Evolutionary conservation across 2,888 invertebrate genomes (phyloP), one percentile per base, ranked within the genome.

Genomic region (Mamestra brassicae): DNA sequence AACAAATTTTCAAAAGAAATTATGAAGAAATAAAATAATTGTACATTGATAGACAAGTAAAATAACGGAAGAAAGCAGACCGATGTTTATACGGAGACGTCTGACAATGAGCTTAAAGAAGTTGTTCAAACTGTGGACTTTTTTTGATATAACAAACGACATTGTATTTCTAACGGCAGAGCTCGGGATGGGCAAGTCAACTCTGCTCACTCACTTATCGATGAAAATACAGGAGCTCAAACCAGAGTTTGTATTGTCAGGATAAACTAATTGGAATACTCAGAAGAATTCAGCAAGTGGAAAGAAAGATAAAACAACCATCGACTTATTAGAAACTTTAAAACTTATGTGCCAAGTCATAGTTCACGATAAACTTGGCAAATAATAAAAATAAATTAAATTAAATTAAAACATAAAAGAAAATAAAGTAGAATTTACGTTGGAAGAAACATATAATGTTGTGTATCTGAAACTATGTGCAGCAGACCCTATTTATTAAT

Each of bases 201-300:
- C 38, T 38, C 38, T 38, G 38, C 38, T 38, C 38, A 38, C 38
- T 38, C 38, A 38, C 38, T 38, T 38, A 38, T 38, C 38, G 38
- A 38, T 38, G 4, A 38, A 5, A 38, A 38, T 5, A 2, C 45
- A 1, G 34, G 0, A 36, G 74, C 42, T 81, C 78, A 6, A 42
- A 60, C 57, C 57, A 34, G 34, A 8, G 15, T 76, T 15, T 87
- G 87, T 85, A 80, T 85, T 50, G 65, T 78, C 11, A 71, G 85
- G 10, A 64, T 85, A 13, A 80, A 85, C 55, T 70, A 85, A 55
- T 52, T 80, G 0, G 74, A 83, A 61, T 58, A 80, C 58, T 63
- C 74, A 1, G 62, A n/a, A 38, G 60, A 74, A 45, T 77, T 85
- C 36, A 42, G 45, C n/a, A 38, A 55, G 13, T 83, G 80, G 77